Evolutionary conservation across 1,140 invertebrate species (phyloP), one percentile per base, ranked within the genome.

Genomic region (Calycopis cecrops): DNA sequence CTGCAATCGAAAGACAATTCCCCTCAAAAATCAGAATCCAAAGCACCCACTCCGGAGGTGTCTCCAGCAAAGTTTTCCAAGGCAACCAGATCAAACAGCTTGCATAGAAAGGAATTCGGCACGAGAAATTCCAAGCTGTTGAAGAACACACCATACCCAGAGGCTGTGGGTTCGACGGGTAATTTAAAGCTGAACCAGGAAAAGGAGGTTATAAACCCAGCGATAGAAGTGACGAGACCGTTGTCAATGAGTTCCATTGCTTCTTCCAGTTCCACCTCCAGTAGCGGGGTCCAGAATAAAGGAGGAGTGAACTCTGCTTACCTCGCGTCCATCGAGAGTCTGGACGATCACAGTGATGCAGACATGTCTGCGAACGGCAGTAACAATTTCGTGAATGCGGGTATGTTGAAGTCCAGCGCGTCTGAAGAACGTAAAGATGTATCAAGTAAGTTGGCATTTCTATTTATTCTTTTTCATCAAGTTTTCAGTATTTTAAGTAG

Each of bases 181-280:
- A 87, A 87, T 66, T 59, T 86, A n/a, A 87, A 85, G 59, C 59
- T 65, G 18, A 60, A 65, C 12, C 67, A 74, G 33, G 75, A 79
- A 50, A 84, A 84, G 51, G 84, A 87, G 51, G 63, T 71, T 3
- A 61, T 87, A 10, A 81, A 83, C 62, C 73, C 83, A 12, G 70
- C 82, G 0, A 38, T 79, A 10, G 83, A 82, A 72, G 86, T 88
- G 0, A 70, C 78, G 4, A 79, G 94, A 60, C 94, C 94, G n/a
- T 74, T 94, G 14, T 96, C 94, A 37, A 93, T 94, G 68, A 95
- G 94, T 80, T 95, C 94, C 42, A 94, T 94, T 52, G 92, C 93
- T 1, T 95, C 94, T 2, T 94, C 94, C 10, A 94, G 92, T 40
- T 94, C 93, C 1, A 95, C 94, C 12, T 90, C 90, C 3, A 90